phyloP scores from a whole-genome alignment of 1,140 invertebrate genomes.

The Aphis craccivora region DNA sequence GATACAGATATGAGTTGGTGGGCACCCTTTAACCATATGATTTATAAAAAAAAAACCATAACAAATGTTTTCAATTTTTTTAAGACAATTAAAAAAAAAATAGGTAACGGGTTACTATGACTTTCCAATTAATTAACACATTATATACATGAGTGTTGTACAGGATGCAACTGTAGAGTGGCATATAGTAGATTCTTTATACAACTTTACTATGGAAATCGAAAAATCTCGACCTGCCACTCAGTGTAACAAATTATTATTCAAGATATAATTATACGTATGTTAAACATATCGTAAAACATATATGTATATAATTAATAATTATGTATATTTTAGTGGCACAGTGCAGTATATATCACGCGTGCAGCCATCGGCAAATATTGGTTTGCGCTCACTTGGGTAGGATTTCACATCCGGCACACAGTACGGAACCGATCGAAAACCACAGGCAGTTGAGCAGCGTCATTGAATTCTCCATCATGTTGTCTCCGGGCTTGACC shows the following conservation, averaged over 20 bases:
- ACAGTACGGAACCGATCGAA: constrained; percentile 93
- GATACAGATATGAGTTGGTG: not conserved
- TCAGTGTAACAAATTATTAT: not conserved
- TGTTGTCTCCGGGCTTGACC: constrained; percentile 78
- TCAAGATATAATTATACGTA: not conserved
- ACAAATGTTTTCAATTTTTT: not conserved
- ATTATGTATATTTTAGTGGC: not conserved
- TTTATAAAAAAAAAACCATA: not conserved
- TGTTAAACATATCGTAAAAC: not conserved
- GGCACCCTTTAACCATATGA: not conserved
- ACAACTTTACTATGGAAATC: not conserved
- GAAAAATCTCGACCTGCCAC: not conserved
- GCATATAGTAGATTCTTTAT: not conserved
- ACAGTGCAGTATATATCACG: not conserved
- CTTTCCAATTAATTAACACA: not conserved
- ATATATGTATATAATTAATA: not conserved
- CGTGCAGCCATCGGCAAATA: not conserved
- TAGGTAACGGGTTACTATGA: not conserved
- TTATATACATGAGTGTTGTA: not conserved
- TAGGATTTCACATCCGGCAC: constrained; percentile 88
- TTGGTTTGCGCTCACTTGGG: constrained; percentile 77
- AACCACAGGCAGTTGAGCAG: constrained; percentile 95
- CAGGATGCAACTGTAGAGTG: not conserved
- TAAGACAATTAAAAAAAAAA: not conserved
- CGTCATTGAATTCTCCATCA: constrained; percentile 89